Evolutionary conservation across 53 echinoderm and acorn worm genomes (phyloP).

Genomic region (Henricia sp.): DNA sequence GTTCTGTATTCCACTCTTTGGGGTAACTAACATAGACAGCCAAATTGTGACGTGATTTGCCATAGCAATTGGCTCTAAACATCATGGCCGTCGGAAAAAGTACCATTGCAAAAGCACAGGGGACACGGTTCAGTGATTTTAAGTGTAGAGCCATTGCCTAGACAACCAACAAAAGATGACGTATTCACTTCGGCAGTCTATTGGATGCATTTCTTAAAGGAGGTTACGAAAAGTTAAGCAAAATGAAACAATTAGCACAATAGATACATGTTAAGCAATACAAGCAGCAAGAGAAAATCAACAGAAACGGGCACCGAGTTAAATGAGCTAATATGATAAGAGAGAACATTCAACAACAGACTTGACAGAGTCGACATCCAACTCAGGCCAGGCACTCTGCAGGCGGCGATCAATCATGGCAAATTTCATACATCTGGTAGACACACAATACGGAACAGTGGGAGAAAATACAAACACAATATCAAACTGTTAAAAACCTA

Average conservation of each 20-base stretch:
- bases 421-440: conserved; percentile 70
- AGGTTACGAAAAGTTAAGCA: not conserved
- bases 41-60: too few relatives aligned
- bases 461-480: conserved; percentile 2
- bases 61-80: too few relatives aligned
- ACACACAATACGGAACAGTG: too few relatives aligned
- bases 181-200: too few relatives aligned
- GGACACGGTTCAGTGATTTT: too few relatives aligned
- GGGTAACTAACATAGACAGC: too few relatives aligned
- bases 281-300: conserved; percentile 22
- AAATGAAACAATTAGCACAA: not conserved
- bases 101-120: too few relatives aligned
- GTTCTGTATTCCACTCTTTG: too few relatives aligned
- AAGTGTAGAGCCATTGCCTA: too few relatives aligned
- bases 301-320: not conserved
- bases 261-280: not conserved
- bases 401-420: conserved; percentile 63
- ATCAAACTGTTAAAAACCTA: too few relatives aligned
- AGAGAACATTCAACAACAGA: conserved; percentile 27
- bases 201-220: not conserved
- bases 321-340: not conserved
- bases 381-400: conserved; percentile 36
- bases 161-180: too few relatives aligned
- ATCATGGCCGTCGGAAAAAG: too few relatives aligned
- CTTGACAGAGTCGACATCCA: conserved; percentile 20